Evolutionary conservation across 2,113 vertebrate species (phyloP), one percentile per base, ranked within the genome.

Genomic region (Ceyx cyanopectus): DNA sequence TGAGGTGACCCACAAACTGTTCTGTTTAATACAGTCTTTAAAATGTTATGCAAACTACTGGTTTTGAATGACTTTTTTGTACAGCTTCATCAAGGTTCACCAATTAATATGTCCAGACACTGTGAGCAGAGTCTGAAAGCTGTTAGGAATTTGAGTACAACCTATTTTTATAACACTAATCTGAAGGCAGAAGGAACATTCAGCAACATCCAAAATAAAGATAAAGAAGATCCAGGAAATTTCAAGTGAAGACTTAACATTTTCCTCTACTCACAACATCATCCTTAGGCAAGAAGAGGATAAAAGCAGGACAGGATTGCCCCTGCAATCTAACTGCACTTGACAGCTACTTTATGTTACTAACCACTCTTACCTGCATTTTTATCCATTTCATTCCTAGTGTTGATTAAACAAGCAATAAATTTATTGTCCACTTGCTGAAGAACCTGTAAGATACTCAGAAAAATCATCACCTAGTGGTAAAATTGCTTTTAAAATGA

Each of bases 361-460:
- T 14, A 62, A 69, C 53, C 19, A 75, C 48, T 78, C 97, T 98
- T 93, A 98, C 98, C 98, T 98, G 89, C 43, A 30, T 89, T 50
- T 54, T 94, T 67, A 48, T 86, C 83, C 72, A 96, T 87, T 58
- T 96, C 96, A 29, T 87, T 91, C 87, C 95, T 98, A 30, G 99
- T 99, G 85, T 98, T 98, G 94, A 99, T 99, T 87, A 99, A 97
- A 96, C 99, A 99, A n/a, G 98, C 99, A 5, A 99, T 99, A 94
- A 99, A 99, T 97, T 99, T 99, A 96, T 98, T 99, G 96, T 99
- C 99, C 95, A 99, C 99, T 97, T 99, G 99, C 97, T 98, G 97
- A 92, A 99, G 98, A 85, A 99, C 99, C 99, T 99, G 94, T 30
- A 97, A 87, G 17, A 94, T 41, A 96, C 87, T 92, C 61, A 97